Conservation (phyloP, 2,888 invertebrate species). For the Andricus quercusramuli region DNA sequence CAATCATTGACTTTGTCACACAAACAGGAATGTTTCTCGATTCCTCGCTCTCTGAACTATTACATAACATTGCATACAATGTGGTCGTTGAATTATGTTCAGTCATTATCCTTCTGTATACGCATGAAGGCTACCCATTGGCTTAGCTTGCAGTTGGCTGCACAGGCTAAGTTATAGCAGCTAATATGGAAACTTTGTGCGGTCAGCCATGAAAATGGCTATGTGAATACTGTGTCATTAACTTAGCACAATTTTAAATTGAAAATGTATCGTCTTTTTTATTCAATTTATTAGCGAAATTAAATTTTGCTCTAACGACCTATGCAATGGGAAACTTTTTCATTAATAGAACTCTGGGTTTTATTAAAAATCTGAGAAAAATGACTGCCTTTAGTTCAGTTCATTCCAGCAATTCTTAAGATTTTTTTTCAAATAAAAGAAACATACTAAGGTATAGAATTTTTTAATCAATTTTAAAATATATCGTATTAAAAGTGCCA, state of each 20-base stretch:
- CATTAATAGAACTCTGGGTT: background rate
- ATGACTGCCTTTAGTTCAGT: background rate
- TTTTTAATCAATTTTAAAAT: no score
- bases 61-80: background rate
- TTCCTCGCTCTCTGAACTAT: background rate
- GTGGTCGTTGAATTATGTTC: conserved; percentile 4
- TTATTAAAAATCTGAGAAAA: background rate
- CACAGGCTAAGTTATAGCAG: conserved; percentile 51
- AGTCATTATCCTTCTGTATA: background rate
- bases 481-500: no score
- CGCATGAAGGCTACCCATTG: background rate
- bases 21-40: background rate
- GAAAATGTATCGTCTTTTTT: background rate
- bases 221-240: conserved; percentile 14
- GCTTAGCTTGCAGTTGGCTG: conserved; percentile 43
- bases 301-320: conserved; percentile 1
- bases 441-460: no score
- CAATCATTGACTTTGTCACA: background rate
- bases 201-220: conserved; percentile 33
- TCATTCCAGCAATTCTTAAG: background rate
- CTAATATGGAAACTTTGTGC: conserved; percentile 53
- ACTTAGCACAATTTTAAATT: background rate
- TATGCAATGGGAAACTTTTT: background rate
- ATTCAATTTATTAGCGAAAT: background rate
- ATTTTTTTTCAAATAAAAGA: no score